phyloP scores from a whole-genome alignment of 53 echinoderm and acorn worm genomes.

The Temnopleurus reevesii region DNA sequence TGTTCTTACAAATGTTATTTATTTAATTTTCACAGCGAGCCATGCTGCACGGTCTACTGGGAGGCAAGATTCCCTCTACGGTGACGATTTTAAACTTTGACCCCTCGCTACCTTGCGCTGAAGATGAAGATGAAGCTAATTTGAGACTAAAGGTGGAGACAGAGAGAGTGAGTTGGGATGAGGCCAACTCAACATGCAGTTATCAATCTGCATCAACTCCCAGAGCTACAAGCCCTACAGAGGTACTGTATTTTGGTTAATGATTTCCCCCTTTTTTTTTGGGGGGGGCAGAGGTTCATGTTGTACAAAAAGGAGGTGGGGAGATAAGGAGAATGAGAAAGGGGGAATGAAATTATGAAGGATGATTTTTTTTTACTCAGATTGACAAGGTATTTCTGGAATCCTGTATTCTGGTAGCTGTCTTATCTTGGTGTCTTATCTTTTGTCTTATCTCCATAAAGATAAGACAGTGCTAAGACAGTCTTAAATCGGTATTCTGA shows the following conservation, averaged over 20 bases:
- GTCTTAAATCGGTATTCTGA: too few relatives aligned
- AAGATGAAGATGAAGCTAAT: background rate
- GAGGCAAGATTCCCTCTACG: background rate
- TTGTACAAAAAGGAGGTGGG: too few relatives aligned
- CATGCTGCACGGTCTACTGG: slow-evolving; percentile 49
- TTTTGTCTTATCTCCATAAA: too few relatives aligned
- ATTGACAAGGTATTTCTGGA: too few relatives aligned
- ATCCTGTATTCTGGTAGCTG: too few relatives aligned
- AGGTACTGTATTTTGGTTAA: background rate
- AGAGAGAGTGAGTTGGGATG: background rate
- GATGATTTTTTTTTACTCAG: too few relatives aligned
- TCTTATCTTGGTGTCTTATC: too few relatives aligned
- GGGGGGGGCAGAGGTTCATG: too few relatives aligned
- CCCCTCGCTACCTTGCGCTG: background rate
- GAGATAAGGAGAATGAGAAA: too few relatives aligned
- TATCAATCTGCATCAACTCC: background rate
- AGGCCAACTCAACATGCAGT: background rate
- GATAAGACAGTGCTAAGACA: too few relatives aligned
- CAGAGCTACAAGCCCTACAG: background rate
- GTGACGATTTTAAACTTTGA: slow-evolving; percentile 8
- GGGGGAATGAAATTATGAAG: too few relatives aligned
- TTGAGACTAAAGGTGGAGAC: background rate
- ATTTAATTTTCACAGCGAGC: slow-evolving; percentile 26
- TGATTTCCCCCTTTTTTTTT: too few relatives aligned
- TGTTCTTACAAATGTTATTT: background rate